Evolutionary conservation across 2,797 vertebrate species (phyloP).

Genomic region (Halcyon smyrnensis): DNA sequence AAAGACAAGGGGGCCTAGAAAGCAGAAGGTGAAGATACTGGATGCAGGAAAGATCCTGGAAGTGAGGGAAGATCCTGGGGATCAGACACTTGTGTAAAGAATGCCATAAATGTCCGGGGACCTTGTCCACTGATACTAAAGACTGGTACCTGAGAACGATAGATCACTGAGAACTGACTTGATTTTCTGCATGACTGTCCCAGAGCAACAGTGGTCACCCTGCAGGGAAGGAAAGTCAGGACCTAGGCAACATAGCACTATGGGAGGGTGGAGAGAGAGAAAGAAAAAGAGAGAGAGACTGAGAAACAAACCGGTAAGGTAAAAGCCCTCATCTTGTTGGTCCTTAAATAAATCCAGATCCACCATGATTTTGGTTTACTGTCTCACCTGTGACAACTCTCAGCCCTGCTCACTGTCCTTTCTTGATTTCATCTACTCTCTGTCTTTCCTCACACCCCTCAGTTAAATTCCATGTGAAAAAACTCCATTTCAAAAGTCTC

Average conservation of each 20-base stretch:
- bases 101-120: neutral
- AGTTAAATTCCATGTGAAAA: neutral
- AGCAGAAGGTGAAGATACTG: neutral
- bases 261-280: too few species aligned
- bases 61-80: neutral
- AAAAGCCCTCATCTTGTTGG: neutral
- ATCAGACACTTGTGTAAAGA: neutral
- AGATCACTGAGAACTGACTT: neutral
- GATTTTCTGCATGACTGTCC: neutral
- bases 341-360: neutral
- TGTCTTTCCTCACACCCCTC: neutral
- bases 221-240: accelerated
- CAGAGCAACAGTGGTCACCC: neutral
- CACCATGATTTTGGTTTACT: accelerated
- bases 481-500: neutral
- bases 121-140: neutral
- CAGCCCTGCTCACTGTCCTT: neutral
- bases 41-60: neutral
- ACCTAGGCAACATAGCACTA: accelerated
- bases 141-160: neutral
- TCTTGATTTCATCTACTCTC: neutral
- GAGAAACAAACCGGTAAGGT: neutral
- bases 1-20: neutral
- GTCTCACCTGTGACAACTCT: neutral
- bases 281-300: too few species aligned